Percentiles rank a stretch among this genome's conserved stretches.
Evolutionary conservation across 2,113 vertebrate species (phyloP).

Genomic region (Cavia aperea): DNA sequence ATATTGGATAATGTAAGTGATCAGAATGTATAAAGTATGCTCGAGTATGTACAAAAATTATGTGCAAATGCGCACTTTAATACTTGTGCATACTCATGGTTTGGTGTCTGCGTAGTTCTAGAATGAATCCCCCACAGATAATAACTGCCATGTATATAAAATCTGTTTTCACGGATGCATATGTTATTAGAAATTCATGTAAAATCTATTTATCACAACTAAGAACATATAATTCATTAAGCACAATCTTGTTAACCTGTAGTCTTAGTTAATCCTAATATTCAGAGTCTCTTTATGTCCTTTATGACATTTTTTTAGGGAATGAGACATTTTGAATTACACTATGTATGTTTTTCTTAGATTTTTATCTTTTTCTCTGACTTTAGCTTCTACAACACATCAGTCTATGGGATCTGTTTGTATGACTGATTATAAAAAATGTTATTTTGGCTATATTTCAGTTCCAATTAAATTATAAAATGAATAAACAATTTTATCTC

Average conservation of each 20-base stretch:
- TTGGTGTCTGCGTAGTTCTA: not conserved
- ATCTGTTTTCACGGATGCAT: not conserved
- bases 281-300: not conserved
- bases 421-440: not conserved
- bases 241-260: not conserved
- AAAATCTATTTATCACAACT: conserved; percentile 9
- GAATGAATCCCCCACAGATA: not conserved
- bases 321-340: not conserved
- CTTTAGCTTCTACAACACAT: not conserved
- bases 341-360: not conserved
- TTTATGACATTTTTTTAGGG: not conserved
- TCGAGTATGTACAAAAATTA: not conserved
- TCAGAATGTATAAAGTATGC: not conserved
- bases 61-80: not conserved
- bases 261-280: not conserved
- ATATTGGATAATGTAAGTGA: not conserved
- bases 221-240: not conserved
- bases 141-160: not conserved
- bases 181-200: not conserved
- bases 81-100: not conserved
- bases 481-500: conserved; percentile 9
- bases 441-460: not conserved
- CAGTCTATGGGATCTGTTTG: not conserved
- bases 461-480: conserved; percentile 19
- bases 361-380: not conserved